These are phyloP conservation scores for Pantherophis alleghaniensis DNA, from an alignment of 2,797 vertebrate genomes.

Conservation along the genomic window DNA sequence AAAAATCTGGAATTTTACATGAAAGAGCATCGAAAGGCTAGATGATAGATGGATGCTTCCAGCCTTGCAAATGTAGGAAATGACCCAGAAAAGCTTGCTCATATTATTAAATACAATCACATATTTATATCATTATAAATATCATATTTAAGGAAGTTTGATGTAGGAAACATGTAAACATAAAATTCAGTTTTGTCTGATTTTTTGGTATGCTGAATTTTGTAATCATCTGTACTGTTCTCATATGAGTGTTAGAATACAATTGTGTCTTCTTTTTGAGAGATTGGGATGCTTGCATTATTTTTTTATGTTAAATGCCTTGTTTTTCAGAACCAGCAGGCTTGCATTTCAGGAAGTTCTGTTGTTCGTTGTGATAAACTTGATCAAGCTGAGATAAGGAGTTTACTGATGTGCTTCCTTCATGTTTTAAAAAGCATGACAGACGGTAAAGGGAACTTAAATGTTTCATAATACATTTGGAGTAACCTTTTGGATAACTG, in stretches of 20 bases:
- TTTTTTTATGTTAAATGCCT: slow-evolving; percentile 17
- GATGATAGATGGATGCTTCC: not conserved
- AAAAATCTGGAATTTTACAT: not conserved
- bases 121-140: not conserved
- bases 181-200: slow-evolving; percentile 3
- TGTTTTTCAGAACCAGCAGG: slow-evolving; percentile 81
- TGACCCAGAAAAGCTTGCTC: not conserved
- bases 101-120: not conserved
- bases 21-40: not conserved
- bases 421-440: slow-evolving; percentile 98
- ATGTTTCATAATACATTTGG: not conserved
- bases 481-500: not conserved
- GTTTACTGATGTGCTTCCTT: slow-evolving; percentile 94
- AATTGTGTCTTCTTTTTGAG: slow-evolving; percentile 29
- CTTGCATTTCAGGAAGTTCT: slow-evolving; percentile 79
- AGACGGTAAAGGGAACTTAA: slow-evolving; percentile 79
- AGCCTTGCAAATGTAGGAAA: not conserved
- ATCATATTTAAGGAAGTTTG: not conserved
- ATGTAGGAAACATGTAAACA: not conserved
- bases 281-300: slow-evolving; percentile 40
- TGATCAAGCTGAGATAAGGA: slow-evolving; percentile 93
- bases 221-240: slow-evolving; percentile 23
- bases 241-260: slow-evolving; percentile 2
- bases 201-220: slow-evolving; percentile 13
- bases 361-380: slow-evolving; percentile 91